Evolutionary conservation across 92 coral and sea anemone genomes (phyloP).

Genomic region (Siderastrea siderea): DNA sequence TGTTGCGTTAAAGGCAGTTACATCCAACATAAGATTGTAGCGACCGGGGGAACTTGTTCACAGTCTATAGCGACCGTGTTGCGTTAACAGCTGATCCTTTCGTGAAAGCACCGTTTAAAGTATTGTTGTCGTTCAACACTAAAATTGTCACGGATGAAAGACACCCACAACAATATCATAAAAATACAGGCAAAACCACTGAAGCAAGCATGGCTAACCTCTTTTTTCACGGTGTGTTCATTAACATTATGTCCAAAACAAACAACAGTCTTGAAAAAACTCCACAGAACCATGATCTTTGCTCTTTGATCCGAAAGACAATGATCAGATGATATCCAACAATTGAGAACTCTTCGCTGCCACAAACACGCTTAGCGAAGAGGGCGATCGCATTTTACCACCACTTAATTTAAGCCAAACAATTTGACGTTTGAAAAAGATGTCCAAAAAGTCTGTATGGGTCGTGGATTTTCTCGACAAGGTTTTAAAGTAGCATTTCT

Average conservation of each 20-base stretch:
- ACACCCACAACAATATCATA: background rate
- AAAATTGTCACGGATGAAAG: background rate
- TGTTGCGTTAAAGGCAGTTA: too few relatives aligned
- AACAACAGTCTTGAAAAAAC: slow-evolving; percentile 24
- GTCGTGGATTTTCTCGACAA: background rate
- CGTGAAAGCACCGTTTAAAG: too few relatives aligned
- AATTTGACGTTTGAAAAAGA: background rate
- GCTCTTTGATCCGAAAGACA: slow-evolving; percentile 29
- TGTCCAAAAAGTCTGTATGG: background rate
- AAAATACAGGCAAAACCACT: background rate
- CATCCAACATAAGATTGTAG: too few relatives aligned
- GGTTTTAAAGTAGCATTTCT: background rate
- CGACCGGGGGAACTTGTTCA: too few relatives aligned
- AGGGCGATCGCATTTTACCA: background rate
- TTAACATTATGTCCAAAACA: slow-evolving; percentile 24
- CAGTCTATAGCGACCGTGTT: too few relatives aligned
- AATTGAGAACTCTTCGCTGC: background rate
- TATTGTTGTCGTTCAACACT: too few relatives aligned
- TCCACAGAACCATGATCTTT: slow-evolving; percentile 44
- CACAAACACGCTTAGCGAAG: background rate
- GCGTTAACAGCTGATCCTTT: too few relatives aligned
- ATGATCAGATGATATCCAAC: slow-evolving; percentile 22
- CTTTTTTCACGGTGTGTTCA: slow-evolving; percentile 10
- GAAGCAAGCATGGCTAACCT: slow-evolving; percentile 25
- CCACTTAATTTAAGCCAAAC: background rate